phyloP scores from a whole-genome alignment of 2,113 vertebrate species.

The Forbesichthys papilliferus region DNA sequence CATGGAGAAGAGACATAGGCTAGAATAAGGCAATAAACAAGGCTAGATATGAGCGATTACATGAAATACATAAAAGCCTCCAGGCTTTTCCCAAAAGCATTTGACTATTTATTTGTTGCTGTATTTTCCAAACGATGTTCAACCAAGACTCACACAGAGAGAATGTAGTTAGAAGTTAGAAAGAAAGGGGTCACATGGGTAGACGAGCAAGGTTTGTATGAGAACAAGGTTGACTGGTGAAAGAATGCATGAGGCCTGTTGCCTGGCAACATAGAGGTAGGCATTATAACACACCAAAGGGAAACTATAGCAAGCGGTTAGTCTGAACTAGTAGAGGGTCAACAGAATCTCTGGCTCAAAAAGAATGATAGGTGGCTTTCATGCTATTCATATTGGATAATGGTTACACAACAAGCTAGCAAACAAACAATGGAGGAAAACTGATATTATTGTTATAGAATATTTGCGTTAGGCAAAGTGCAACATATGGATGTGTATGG shows the following conservation, averaged over 20 bases:
- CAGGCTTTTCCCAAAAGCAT: no score
- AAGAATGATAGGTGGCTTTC: background rate
- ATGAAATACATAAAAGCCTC: no score
- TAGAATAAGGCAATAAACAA: no score
- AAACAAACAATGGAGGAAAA: background rate
- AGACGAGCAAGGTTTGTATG: background rate
- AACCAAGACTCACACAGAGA: no score
- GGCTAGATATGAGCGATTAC: no score
- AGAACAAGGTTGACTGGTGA: background rate
- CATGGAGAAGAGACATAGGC: no score
- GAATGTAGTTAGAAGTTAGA: no score
- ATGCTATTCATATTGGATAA: background rate
- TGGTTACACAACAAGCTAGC: background rate
- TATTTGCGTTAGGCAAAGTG: background rate
- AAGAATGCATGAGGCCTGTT: background rate
- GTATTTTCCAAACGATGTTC: no score
- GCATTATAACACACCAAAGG: background rate
- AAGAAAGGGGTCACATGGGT: background rate
- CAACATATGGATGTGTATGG: background rate
- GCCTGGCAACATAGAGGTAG: background rate
- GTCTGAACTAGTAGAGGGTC: background rate
- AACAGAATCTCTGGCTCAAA: background rate
- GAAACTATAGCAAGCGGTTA: background rate
- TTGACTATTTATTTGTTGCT: no score
- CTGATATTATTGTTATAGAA: background rate